Base-by-base conservation (phyloP, 2,113 vertebrate species). In the Vireo altiloquus region DNA sequence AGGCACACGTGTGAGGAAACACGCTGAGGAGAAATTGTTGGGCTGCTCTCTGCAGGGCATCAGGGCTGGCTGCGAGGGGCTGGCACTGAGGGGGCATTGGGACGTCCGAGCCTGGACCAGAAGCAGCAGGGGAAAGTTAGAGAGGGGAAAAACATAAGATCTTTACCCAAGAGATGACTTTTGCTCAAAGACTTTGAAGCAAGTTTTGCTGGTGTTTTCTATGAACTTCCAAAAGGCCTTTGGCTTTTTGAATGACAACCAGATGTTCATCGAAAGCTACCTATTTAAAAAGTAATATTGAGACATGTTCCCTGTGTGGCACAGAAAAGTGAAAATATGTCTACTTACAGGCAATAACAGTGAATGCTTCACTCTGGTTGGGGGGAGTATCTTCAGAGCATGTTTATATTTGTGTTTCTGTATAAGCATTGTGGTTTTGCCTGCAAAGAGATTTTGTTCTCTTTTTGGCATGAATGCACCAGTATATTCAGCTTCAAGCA, bases 401-500 rank as follows among this genome's bases (percentile, higher is more conserved):
- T 3, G 3, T 90, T 91, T 86, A 25, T 23, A 4, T 82, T 95
- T 7, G 3, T 89, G 60, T 82, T 94, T 83, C 90, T 92, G 68
- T 50, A 39, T 70, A 61, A 93, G 40, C 53, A 28, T 61, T 70
- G 63, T 42, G 84, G 82, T 65, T 93, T 92, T 85, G 39, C 71
- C 54, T 44, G 49, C 10, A 20, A 93, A 71, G 84, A 81, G 74
- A 72, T 92, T 94, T 63, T 96, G 15, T 79, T 90, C 54, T 68
- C n/a, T 64, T 94, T 86, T 76, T 94, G 90, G 75, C 74, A 21
- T 17, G 44, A 91, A 52, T 28, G 40, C 6, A 13, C 13, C 59
- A 33, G 70, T 86, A 93, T 91, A 72, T 81, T 94, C 70, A 87
- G 82, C 80, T 95, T 84, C 20, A 23, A 86, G 84, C 89, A 71